Evolutionary conservation across 2,888 invertebrate genomes (phyloP).

Genomic region (Julus scandinavius): DNA sequence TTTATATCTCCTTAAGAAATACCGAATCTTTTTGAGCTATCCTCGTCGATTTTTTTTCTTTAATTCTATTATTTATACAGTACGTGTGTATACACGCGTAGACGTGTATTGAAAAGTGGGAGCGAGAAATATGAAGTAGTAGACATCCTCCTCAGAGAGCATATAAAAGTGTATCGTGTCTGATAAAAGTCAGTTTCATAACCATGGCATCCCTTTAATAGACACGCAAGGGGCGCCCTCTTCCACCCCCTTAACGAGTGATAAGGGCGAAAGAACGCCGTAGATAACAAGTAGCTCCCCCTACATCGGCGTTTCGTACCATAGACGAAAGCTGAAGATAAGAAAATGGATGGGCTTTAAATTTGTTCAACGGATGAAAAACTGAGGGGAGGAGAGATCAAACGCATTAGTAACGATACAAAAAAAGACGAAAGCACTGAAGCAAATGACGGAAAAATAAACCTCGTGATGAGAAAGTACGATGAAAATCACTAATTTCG

Average conservation of each 20-base stretch:
- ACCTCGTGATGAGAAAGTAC: no score
- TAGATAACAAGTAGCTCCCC: slow-evolving; percentile 3
- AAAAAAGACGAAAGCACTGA: neutral
- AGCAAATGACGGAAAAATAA: no score
- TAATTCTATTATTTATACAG: no score
- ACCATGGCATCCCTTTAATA: neutral
- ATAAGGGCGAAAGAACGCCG: neutral
- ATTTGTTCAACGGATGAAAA: neutral
- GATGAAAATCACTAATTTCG: no score
- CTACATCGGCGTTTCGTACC: neutral
- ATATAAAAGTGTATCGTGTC: slow-evolving; percentile 1
- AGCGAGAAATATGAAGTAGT: slow-evolving; percentile 3
- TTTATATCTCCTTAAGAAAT: no score
- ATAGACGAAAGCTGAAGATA: neutral
- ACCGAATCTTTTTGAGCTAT: no score
- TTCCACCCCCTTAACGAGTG: neutral
- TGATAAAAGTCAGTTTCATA: slow-evolving; percentile 11
- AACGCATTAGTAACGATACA: neutral
- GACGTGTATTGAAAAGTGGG: no score
- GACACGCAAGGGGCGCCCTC: neutral
- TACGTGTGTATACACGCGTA: no score
- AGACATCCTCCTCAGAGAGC: neutral
- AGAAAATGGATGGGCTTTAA: neutral
- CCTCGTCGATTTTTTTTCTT: no score
- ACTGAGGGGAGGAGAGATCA: neutral